These are phyloP conservation scores for Euura saliciscinereae DNA, from an alignment of 1,140 invertebrate genomes.

Conservation along the genomic window DNA sequence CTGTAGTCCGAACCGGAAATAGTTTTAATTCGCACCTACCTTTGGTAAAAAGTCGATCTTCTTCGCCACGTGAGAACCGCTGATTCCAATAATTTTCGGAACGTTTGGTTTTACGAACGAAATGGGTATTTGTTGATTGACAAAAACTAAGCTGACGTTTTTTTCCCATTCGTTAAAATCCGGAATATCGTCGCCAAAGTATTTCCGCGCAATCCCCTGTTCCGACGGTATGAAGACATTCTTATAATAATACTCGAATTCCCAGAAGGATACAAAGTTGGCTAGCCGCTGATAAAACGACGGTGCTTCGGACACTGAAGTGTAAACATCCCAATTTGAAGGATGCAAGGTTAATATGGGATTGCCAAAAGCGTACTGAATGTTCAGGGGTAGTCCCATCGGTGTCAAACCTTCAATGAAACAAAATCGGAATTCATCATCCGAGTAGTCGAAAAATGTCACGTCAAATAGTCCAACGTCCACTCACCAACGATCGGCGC, in stretches of 20 bases:
- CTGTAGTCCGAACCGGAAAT: conserved; percentile 2
- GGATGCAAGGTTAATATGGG: conserved; percentile 1
- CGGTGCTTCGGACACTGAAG: not conserved
- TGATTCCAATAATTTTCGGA: conserved; percentile 61
- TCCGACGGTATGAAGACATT: not conserved
- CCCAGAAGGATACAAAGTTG: conserved; percentile 3
- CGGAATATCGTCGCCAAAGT: conserved; percentile 40
- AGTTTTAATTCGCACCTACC: conserved; percentile 28
- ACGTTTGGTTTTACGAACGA: conserved; percentile 60
- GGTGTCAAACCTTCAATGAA: not conserved
- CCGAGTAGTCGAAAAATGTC: not conserved
- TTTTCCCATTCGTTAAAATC: conserved; percentile 32
- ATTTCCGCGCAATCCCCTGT: conserved; percentile 42
- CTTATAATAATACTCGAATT: not conserved
- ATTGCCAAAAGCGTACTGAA: conserved; percentile 5
- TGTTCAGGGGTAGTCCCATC: not conserved
- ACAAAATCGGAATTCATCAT: not conserved
- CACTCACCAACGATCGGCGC: conserved; percentile 37
- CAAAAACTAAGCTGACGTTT: conserved; percentile 57
- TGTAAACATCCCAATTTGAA: not conserved
- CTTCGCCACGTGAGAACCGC: conserved; percentile 55
- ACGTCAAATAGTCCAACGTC: not conserved
- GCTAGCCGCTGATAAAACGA: not conserved
- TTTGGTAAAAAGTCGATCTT: conserved; percentile 29
- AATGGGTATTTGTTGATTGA: conserved; percentile 63